Base-by-base conservation (phyloP, 2,888 invertebrate species). In the Noctuana brunneofusca region DNA sequence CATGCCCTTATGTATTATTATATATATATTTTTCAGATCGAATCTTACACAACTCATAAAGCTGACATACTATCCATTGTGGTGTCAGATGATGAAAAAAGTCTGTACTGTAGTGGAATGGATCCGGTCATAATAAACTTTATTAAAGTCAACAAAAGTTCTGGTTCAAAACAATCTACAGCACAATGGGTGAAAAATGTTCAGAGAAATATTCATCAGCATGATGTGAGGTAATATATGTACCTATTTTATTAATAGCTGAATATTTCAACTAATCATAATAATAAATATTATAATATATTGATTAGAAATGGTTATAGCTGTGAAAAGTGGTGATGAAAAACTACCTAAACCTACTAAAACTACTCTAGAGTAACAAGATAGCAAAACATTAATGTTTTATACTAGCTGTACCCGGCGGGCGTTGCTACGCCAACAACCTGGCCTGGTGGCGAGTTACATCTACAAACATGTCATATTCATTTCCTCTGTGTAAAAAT, bases 161-260 rank as follows among this genome's bases (percentile, higher is more conserved):
- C 87, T 65, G 92, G 92, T n/a, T n/a, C n/a, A 11, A 80, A 87
- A 66, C 89, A 92, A 56, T 84, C 83, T 24, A 78, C 87, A 24
- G 90, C 93, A n/a, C 94, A 94, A 66, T 98, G 98, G 98, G 95
- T 97, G 0, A 96, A 95, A 76, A 95, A 95, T 71, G 92, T 96
- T 6, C 95, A 96, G 69, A 93, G 96, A 64, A 93, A 93, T 74
- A 94, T 96, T 55, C 98, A 98, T 81, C 95, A 95, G 53, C 97
- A 98, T 80, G 98, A 98, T 86, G 97, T 98, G 0, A 89, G 93
- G 88, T 91, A 79, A 64, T 24, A n/a, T 20, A 22, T 12, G 22
- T n/a, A n/a, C n/a, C n/a, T 5, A 27, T 12, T 49, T 27, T 48
- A 11, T 53, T 50, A 6, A 11, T 46, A 22, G 20, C 22, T 22